Conservation (phyloP, 2,113 vertebrate species). For the Syrrhaptes paradoxus region DNA sequence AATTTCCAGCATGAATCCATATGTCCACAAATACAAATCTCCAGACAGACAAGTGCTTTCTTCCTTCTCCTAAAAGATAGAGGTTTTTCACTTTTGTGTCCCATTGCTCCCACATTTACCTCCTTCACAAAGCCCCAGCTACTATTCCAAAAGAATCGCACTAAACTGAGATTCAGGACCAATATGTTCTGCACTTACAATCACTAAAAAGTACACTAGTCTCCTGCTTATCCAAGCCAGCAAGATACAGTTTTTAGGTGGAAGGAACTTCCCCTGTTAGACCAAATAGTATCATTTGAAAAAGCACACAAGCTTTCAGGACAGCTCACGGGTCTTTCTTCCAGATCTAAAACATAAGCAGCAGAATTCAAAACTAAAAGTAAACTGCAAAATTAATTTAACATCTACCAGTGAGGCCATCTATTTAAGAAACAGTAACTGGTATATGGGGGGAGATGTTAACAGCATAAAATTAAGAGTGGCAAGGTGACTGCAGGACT, state of each 20-base stretch:
- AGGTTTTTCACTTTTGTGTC: background rate
- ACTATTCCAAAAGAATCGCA: background rate
- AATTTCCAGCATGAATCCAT: background rate
- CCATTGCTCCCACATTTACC: background rate
- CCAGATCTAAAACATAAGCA: background rate
- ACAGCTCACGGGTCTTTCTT: background rate
- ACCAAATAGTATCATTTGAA: background rate
- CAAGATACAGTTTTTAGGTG: background rate
- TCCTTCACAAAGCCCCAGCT: background rate
- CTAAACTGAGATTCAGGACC: background rate
- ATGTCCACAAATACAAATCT: background rate
- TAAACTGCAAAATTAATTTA: background rate
- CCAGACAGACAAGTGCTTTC: background rate
- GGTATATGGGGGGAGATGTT: background rate
- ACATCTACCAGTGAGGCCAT: background rate
- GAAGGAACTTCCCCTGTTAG: background rate
- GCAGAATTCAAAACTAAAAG: background rate
- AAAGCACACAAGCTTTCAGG: background rate
- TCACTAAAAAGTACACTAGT: background rate
- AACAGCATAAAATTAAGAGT: background rate
- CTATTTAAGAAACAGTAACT: background rate
- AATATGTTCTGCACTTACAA: background rate
- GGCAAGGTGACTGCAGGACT: background rate
- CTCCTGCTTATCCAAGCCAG: background rate
- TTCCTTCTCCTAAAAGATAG: background rate